These are phyloP conservation scores for Cosmia trapezina DNA, from an alignment of 2,888 invertebrate genomes.

Conservation along the genomic window DNA sequence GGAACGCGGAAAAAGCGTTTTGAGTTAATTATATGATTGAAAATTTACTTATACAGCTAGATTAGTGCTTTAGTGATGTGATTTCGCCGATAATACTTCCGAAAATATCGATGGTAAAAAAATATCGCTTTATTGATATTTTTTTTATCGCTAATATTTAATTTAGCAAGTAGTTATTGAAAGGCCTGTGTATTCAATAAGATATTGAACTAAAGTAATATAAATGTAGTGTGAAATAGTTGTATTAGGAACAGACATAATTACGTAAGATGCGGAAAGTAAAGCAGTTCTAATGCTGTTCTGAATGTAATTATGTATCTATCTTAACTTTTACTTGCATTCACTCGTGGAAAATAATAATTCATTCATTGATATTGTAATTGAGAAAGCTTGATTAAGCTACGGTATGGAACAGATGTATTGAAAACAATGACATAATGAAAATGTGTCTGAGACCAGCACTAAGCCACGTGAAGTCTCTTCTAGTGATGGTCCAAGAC, in stretches of 20 bases:
- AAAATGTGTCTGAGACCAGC: neutral
- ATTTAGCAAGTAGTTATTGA: neutral
- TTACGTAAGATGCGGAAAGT: constrained; percentile 44
- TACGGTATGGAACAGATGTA: neutral
- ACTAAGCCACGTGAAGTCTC: neutral
- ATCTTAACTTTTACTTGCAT: constrained; percentile 22
- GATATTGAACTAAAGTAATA: neutral
- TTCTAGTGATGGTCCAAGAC: neutral
- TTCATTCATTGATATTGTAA: constrained; percentile 26
- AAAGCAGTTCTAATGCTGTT: constrained; percentile 27
- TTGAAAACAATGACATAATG: neutral
- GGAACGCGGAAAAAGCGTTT: constrained; percentile 80
- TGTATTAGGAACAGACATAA: constrained; percentile 3
- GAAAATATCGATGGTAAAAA: neutral
- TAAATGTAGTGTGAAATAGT: constrained; percentile 2
- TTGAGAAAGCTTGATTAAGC: constrained; percentile 3
- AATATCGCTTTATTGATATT: neutral
- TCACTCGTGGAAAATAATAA: constrained; percentile 27
- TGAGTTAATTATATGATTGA: constrained; percentile 41
- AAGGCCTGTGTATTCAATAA: neutral
- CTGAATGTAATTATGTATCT: constrained; percentile 36
- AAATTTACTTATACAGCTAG: constrained; percentile 15
- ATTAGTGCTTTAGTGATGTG: constrained; percentile 32
- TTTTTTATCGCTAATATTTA: neutral
- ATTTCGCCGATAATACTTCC: constrained; percentile 10